These are phyloP conservation scores for Dicerorhinus sumatrensis DNA, from an alignment of 2,113 vertebrate species.

Conservation along the genomic window DNA sequence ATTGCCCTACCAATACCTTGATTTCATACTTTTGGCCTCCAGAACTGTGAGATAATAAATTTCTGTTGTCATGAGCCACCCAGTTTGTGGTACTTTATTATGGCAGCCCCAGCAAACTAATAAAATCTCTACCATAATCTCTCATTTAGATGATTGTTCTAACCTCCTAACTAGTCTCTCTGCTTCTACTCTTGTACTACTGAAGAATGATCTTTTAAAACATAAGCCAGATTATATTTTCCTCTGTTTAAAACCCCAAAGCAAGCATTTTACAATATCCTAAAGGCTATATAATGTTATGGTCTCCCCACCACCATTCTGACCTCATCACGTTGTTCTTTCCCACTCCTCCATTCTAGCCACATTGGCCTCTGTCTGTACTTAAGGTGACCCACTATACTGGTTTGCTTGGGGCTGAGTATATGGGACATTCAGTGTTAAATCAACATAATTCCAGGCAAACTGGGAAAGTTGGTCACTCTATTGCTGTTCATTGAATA, in stretches of 20 bases:
- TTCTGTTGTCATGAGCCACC: neutral
- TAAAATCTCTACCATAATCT: neutral
- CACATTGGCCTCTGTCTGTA: neutral
- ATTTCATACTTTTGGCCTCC: neutral
- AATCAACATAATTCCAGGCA: neutral
- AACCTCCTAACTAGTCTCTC: neutral
- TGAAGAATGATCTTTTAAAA: neutral
- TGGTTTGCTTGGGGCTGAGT: neutral
- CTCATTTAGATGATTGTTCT: neutral
- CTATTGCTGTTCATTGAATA: neutral
- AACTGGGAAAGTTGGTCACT: neutral
- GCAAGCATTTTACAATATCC: neutral
- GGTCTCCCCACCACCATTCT: rapidly evolving
- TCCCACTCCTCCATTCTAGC: neutral
- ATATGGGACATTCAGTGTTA: neutral
- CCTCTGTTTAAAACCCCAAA: neutral
- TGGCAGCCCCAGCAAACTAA: neutral
- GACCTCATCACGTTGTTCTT: neutral
- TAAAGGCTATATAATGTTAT: neutral
- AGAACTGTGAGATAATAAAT: neutral
- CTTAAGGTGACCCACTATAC: neutral
- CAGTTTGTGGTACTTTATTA: neutral
- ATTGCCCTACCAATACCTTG: neutral
- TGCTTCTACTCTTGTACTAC: neutral
- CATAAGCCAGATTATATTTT: neutral